Conservation (phyloP, 2,888 invertebrate genomes). For the Leucania comma region DNA sequence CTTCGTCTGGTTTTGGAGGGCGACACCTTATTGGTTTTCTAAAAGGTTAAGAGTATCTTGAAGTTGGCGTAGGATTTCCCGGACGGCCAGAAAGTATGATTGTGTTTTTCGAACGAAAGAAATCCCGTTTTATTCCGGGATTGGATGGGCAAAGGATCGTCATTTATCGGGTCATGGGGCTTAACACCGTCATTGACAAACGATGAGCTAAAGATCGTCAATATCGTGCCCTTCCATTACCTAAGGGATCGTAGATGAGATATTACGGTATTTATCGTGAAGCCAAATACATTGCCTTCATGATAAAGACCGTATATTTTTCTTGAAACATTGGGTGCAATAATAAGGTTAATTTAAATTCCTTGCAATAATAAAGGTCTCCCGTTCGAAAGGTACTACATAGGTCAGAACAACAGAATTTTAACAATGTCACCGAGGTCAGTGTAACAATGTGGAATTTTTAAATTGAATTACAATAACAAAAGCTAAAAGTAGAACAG, state of each 20-base stretch:
- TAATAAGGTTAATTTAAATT: slow-evolving; percentile 31
- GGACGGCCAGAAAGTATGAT: slow-evolving; percentile 41
- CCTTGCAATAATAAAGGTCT: slow-evolving; percentile 26
- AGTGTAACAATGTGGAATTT: slow-evolving; percentile 34
- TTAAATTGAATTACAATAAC: slow-evolving; percentile 48
- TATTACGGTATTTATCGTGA: slow-evolving; percentile 15
- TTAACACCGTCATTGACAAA: slow-evolving; percentile 27
- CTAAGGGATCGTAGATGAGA: slow-evolving; percentile 2
- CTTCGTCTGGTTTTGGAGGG: slow-evolving; percentile 14
- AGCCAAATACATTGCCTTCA: too few species aligned
- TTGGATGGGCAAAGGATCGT: slow-evolving; percentile 38
- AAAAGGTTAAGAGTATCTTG: slow-evolving; percentile 29
- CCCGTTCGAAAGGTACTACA: slow-evolving; percentile 2
- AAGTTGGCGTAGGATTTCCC: slow-evolving; percentile 22
- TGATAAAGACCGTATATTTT: neutral
- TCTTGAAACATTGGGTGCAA: slow-evolving; percentile 9
- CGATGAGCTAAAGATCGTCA: slow-evolving; percentile 5
- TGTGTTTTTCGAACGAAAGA: slow-evolving; percentile 42
- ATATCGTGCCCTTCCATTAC: slow-evolving; percentile 15
- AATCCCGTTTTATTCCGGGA: slow-evolving; percentile 46
- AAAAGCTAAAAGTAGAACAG: slow-evolving; percentile 45
- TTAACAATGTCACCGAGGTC: slow-evolving; percentile 47
- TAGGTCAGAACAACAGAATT: slow-evolving; percentile 45
- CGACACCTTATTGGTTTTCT: slow-evolving; percentile 35
- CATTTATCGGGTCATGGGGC: slow-evolving; percentile 43